A percentile compares a stretch with the other conserved stretches of the same genome.
Conservation (phyloP, 2,113 vertebrate genomes). For the Microcebus murinus region DNA sequence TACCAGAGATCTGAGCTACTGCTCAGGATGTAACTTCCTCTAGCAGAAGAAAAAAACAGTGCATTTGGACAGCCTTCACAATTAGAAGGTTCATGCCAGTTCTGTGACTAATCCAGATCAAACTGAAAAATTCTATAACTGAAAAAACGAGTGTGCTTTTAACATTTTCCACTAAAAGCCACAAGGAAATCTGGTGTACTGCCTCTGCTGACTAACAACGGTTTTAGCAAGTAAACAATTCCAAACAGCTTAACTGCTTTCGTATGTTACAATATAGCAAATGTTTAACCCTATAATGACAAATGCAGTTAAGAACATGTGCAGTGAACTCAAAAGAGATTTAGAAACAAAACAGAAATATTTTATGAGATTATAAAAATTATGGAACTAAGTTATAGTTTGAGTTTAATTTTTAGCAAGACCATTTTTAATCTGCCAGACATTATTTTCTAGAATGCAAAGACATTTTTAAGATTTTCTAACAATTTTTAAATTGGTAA, state of each 20-base stretch:
- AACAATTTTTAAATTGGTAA: conserved; percentile 15
- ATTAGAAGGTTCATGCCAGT: conserved; percentile 79
- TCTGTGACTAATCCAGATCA: conserved; percentile 86
- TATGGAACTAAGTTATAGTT: neutral
- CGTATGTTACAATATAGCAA: conserved; percentile 78
- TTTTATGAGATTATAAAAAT: neutral
- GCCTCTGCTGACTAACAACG: conserved; percentile 84
- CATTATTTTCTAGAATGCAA: conserved; percentile 30
- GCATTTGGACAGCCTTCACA: conserved; percentile 81
- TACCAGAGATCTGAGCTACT: conserved; percentile 81
- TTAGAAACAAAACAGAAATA: conserved; percentile 33
- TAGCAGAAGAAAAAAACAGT: conserved; percentile 68
- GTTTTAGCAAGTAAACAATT: conserved; percentile 86
- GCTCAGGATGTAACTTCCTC: conserved; percentile 87
- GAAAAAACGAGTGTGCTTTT: conserved; percentile 84
- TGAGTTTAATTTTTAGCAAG: conserved; percentile 2
- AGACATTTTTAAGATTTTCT: conserved; percentile 49
- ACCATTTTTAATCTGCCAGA: conserved; percentile 20
- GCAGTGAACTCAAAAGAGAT: neutral
- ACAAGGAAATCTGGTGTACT: conserved; percentile 85
- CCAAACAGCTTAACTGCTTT: conserved; percentile 85
- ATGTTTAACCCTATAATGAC: conserved; percentile 70
- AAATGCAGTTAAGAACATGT: conserved; percentile 19
- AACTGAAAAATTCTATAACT: conserved; percentile 83
- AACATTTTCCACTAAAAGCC: conserved; percentile 89